Evolutionary conservation across 2,888 invertebrate genomes (phyloP).

Genomic region (Tipula confusa): DNA sequence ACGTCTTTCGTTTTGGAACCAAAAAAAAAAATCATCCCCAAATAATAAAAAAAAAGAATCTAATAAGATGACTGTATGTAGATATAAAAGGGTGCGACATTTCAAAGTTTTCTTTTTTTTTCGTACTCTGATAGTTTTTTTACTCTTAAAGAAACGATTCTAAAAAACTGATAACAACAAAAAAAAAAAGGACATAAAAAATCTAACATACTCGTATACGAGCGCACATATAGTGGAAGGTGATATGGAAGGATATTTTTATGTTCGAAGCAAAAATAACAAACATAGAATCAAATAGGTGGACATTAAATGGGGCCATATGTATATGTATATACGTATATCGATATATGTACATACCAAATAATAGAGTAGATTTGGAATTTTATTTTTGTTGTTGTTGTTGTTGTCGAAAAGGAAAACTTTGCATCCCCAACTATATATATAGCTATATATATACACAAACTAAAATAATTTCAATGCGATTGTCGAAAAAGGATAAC

Average conservation of each 20-base stretch:
- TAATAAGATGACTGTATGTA: slow-evolving; percentile 20
- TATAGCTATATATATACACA: not conserved
- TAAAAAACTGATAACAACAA: slow-evolving; percentile 20
- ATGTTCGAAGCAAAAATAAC: not conserved
- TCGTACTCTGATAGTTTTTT: not conserved
- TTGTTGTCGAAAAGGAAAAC: not conserved
- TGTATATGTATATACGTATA: not conserved
- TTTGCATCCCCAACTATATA: not conserved
- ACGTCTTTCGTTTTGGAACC: not conserved
- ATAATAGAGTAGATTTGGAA: not conserved
- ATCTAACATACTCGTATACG: not conserved
- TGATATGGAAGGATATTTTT: not conserved
- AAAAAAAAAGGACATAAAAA: not conserved
- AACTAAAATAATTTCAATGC: slow-evolving; percentile 8
- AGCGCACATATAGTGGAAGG: not conserved
- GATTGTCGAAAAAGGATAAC: slow-evolving; percentile 25
- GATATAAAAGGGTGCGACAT: slow-evolving; percentile 25
- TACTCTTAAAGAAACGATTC: not conserved
- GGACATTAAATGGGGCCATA: slow-evolving; percentile 25
- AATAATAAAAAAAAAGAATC: not conserved
- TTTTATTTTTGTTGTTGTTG: not conserved
- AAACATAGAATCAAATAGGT: slow-evolving; percentile 21
- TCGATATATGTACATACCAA: not conserved
- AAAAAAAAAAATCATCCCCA: not conserved
- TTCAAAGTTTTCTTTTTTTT: not conserved